Percentiles rank a stretch among this genome's conserved stretches.
phyloP scores from a whole-genome alignment of 2,888 invertebrate species.

The Heliconius erato region DNA sequence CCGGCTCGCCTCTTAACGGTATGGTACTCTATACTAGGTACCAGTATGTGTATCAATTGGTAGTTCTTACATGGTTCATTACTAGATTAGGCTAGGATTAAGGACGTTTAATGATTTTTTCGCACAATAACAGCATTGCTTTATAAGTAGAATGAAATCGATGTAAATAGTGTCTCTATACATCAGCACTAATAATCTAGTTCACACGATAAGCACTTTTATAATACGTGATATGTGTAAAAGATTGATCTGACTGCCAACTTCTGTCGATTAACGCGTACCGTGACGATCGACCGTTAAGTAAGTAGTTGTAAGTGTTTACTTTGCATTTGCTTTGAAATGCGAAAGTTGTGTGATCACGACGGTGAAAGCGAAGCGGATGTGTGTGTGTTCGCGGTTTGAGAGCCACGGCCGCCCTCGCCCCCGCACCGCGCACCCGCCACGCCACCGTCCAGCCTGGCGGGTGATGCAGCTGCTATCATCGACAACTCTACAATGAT shows the following conservation, averaged over 20 bases:
- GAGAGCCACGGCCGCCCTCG: conserved; percentile 7
- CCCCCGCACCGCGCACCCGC: conserved; percentile 26
- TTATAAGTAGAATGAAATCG: conserved; percentile 46
- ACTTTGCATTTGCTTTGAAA: conserved; percentile 47
- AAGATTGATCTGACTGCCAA: conserved; percentile 46
- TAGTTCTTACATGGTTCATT: conserved; percentile 47
- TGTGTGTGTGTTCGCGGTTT: neutral
- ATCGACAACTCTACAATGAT: conserved; percentile 14
- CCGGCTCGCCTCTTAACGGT: neutral
- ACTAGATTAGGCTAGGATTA: conserved; percentile 46
- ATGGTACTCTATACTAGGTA: neutral
- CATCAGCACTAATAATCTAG: conserved; percentile 47
- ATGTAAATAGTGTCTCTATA: conserved; percentile 50
- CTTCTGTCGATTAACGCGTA: conserved; percentile 37
- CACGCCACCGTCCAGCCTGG: neutral
- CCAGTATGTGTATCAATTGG: conserved; percentile 44
- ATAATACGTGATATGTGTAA: conserved; percentile 46
- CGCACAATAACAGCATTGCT: conserved; percentile 49
- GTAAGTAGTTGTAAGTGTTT: conserved; percentile 41
- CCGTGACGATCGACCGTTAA: conserved; percentile 26
- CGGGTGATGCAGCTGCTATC: conserved; percentile 11
- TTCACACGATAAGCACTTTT: conserved; percentile 47
- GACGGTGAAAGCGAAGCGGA: conserved; percentile 8
- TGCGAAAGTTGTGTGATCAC: conserved; percentile 42
- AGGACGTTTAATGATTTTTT: conserved; percentile 49